Conservation (phyloP, 2,888 invertebrate species). For the Sturmia bella region DNA sequence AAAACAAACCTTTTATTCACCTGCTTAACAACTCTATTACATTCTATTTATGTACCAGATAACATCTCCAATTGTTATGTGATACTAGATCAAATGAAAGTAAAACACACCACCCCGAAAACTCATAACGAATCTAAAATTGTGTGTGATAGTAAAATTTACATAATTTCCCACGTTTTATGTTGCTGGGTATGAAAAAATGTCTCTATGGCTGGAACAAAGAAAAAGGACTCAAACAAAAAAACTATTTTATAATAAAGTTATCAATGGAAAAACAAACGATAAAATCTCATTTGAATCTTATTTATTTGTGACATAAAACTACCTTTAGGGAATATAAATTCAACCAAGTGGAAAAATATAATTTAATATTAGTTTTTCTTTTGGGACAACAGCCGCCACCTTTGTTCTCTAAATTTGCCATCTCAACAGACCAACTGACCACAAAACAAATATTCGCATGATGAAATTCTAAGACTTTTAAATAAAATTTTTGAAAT, state of each 20-base stretch:
- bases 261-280: constrained; percentile 35
- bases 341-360: constrained; percentile 58
- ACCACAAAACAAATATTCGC: constrained; percentile 58
- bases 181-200: constrained; percentile 11
- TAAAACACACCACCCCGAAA: constrained; percentile 26
- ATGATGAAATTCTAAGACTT: neutral
- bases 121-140: neutral
- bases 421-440: neutral
- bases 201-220: neutral
- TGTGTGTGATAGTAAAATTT: constrained; percentile 46
- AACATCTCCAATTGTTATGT: constrained; percentile 51
- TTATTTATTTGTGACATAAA: constrained; percentile 35
- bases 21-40: constrained; percentile 46
- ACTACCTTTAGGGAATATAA: neutral
- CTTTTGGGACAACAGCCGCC: neutral
- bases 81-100: constrained; percentile 37
- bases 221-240: neutral
- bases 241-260: constrained; percentile 60
- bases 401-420: constrained; percentile 5
- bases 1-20: constrained; percentile 41
- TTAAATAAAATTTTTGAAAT: constrained; percentile 44
- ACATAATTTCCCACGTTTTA: constrained; percentile 67
- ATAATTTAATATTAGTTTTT: constrained; percentile 35
- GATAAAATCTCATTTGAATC: constrained; percentile 62
- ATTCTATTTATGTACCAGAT: constrained; percentile 38